These are phyloP conservation scores for Heliopora coerulea DNA, from an alignment of 92 coral and sea anemone species.

Conservation along the genomic window DNA sequence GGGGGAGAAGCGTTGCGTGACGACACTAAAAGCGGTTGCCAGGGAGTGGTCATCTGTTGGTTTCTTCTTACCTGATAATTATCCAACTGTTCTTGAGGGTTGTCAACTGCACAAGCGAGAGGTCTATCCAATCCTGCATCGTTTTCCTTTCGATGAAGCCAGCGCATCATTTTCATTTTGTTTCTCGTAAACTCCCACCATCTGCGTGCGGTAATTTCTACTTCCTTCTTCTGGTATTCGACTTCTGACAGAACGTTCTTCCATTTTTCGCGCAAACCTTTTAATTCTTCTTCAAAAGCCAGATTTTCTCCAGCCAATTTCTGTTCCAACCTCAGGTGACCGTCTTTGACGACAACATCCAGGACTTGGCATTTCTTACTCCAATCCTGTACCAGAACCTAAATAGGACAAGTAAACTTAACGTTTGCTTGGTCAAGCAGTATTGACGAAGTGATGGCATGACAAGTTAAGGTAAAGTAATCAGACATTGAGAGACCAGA, in stretches of 20 bases:
- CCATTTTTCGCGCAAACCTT: conserved; percentile 83
- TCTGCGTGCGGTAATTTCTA: conserved; percentile 94
- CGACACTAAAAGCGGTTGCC: too few relatives aligned
- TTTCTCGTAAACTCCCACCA: conserved; percentile 99
- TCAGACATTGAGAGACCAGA: too few relatives aligned
- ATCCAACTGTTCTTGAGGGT: conserved; percentile 87
- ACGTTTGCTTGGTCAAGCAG: too few relatives aligned
- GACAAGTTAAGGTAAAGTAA: too few relatives aligned
- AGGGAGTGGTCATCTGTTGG: too few relatives aligned
- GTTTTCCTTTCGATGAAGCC: conserved; percentile 88
- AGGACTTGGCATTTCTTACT: conserved; percentile 87
- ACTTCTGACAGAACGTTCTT: conserved; percentile 80
- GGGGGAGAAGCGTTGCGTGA: too few relatives aligned
- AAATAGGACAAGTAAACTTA: too few relatives aligned
- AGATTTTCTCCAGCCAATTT: conserved; percentile 78
- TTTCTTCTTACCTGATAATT: conserved; percentile 67
- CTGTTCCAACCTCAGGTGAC: conserved; percentile 86
- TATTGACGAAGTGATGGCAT: too few relatives aligned
- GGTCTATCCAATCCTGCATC: conserved; percentile 76
- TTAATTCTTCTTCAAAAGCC: conserved; percentile 89
- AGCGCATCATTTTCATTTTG: conserved; percentile 96
- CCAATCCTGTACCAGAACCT: conserved; percentile 87
- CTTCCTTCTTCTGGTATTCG: conserved; percentile 75
- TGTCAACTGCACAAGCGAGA: conserved; percentile 64
- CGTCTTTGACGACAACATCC: conserved; percentile 89